These are phyloP conservation scores for Acanthochromis polyacanthus DNA, from an alignment of 2,113 vertebrate species.

Conservation along the genomic window DNA sequence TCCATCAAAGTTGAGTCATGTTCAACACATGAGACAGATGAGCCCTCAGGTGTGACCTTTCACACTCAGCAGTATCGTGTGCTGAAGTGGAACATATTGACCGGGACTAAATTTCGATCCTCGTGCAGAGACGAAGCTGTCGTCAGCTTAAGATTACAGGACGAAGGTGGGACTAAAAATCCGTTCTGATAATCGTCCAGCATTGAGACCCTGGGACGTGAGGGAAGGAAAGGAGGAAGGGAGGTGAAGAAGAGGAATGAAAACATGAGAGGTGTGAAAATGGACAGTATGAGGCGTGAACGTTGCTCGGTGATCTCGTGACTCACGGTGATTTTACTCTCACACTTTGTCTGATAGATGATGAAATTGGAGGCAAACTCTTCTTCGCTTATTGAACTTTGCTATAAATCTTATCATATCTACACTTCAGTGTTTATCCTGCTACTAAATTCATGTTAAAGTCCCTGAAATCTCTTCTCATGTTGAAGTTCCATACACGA, in stretches of 20 bases:
- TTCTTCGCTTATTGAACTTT: not conserved
- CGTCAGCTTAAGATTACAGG: constrained; percentile 36
- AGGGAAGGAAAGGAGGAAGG: not conserved
- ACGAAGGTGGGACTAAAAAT: constrained; percentile 50
- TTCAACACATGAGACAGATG: too few species aligned
- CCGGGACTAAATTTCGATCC: constrained; percentile 20
- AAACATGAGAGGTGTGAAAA: constrained; percentile 18
- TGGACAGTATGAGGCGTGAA: not conserved
- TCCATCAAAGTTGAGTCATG: too few species aligned
- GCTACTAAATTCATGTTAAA: not conserved
- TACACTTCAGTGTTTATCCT: not conserved
- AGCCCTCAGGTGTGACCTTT: not conserved
- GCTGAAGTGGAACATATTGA: not conserved
- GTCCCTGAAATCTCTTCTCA: too few species aligned
- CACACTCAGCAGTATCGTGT: not conserved
- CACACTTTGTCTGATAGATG: not conserved
- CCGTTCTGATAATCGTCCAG: constrained; percentile 25
- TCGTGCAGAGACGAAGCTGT: constrained; percentile 21
- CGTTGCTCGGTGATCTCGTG: not conserved
- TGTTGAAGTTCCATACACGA: too few species aligned
- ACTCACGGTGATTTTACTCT: constrained; percentile 11
- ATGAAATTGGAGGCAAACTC: not conserved
- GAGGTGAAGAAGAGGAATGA: not conserved
- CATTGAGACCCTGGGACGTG: constrained; percentile 18
- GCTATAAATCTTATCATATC: not conserved